Evolutionary conservation across 2,888 invertebrate species (phyloP).

Genomic region (Petrophora chlorosata): DNA sequence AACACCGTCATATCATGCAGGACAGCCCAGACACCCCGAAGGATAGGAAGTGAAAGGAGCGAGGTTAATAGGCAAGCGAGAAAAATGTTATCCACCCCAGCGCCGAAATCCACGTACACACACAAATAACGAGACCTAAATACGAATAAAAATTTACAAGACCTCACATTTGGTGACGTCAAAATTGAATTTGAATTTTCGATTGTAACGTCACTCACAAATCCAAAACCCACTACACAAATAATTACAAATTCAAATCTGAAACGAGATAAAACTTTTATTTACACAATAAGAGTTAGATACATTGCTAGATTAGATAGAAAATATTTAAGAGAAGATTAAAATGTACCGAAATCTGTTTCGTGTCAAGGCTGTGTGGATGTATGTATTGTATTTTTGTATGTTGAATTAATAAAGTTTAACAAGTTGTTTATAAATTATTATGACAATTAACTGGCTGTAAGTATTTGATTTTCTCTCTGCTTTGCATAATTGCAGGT

Average conservation of each 20-base stretch:
- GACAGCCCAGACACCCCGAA: conserved; percentile 58
- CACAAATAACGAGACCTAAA: conserved; percentile 78
- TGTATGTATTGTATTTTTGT: conserved; percentile 17
- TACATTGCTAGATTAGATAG: conserved; percentile 80
- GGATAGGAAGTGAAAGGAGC: conserved; percentile 65
- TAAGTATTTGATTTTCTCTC: no score
- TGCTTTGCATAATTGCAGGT: no score
- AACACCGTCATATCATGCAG: conserved; percentile 70
- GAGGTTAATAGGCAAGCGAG: conserved; percentile 81
- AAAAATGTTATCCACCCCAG: conserved; percentile 79
- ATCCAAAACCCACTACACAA: conserved; percentile 76
- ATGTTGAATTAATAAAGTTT: no score
- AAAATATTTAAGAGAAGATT: conserved; percentile 81
- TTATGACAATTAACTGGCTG: no score
- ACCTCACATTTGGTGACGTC: conserved; percentile 65
- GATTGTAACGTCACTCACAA: conserved; percentile 73
- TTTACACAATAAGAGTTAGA: conserved; percentile 80
- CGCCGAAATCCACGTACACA: conserved; percentile 79
- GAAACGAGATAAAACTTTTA: conserved; percentile 80
- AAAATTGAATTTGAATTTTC: conserved; percentile 40
- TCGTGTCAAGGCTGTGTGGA: conserved; percentile 35
- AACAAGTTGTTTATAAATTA: no score
- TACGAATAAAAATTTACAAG: conserved; percentile 70
- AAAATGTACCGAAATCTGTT: conserved; percentile 67
- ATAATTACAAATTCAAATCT: conserved; percentile 78